Conservation (phyloP, 1,140 invertebrate species). For the Sesamia nonagrioides region DNA sequence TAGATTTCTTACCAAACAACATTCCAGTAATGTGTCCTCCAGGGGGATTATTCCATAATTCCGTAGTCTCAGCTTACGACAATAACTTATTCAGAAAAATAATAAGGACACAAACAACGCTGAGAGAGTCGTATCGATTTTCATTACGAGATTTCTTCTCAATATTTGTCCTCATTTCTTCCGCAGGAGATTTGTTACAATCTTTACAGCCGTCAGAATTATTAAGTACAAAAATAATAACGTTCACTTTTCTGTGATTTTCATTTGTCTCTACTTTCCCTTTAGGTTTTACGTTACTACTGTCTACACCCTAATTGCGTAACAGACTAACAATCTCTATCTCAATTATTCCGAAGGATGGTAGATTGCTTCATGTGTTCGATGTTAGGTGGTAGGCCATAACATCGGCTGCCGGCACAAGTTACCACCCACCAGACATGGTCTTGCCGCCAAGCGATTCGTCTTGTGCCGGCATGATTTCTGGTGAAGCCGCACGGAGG, state of each 20-base stretch:
- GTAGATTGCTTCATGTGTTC: no score
- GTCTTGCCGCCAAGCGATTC: no score
- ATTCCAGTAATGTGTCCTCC: not conserved
- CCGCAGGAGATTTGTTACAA: constrained; percentile 23
- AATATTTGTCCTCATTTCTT: constrained; percentile 31
- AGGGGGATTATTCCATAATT: not conserved
- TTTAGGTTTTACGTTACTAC: not conserved
- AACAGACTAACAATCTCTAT: no score
- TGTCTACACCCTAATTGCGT: not conserved
- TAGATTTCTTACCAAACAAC: no score
- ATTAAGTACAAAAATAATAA: constrained; percentile 1
- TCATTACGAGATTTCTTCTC: constrained; percentile 30
- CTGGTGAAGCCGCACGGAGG: no score
- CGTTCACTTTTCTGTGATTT: not conserved
- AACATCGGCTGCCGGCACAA: no score
- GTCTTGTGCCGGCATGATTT: no score
- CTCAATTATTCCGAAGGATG: no score
- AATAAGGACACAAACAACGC: constrained; percentile 5
- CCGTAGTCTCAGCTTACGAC: not conserved
- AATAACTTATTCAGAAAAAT: constrained; percentile 7
- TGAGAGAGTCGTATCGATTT: constrained; percentile 17
- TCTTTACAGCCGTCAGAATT: not conserved
- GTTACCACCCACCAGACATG: no score
- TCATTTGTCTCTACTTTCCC: not conserved
- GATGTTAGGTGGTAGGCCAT: no score